Percentiles rank a stretch among this genome's conserved stretches.
These are phyloP conservation scores for Aricia artaxerxes DNA, from an alignment of 2,888 invertebrate genomes.

Conservation along the genomic window DNA sequence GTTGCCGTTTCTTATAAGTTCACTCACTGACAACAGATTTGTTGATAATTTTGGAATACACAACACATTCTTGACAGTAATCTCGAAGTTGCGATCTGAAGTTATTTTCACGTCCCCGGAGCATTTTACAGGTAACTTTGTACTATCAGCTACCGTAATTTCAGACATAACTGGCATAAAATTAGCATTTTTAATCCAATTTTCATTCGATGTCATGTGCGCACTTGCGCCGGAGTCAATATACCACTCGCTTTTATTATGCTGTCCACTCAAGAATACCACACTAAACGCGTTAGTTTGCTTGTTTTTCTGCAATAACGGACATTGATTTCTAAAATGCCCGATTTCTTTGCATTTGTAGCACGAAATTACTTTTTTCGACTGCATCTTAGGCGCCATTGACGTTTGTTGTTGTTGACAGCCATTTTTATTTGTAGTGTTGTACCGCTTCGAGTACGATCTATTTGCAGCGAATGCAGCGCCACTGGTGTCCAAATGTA, in stretches of 20 bases:
- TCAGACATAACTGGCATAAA: too few species aligned
- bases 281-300: slow-evolving; percentile 39
- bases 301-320: background rate
- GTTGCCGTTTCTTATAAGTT: too few species aligned
- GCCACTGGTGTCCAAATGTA: slow-evolving; percentile 28
- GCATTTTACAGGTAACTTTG: too few species aligned
- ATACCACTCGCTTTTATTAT: slow-evolving; percentile 38
- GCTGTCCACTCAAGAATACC: slow-evolving; percentile 39
- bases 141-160: too few species aligned
- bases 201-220: slow-evolving; percentile 27
- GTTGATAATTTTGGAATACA: too few species aligned
- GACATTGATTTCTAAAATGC: slow-evolving; percentile 36
- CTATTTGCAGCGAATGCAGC: slow-evolving; percentile 22
- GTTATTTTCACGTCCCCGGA: too few species aligned
- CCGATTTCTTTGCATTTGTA: slow-evolving; percentile 38
- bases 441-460: slow-evolving; percentile 10
- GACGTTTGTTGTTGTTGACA: slow-evolving; percentile 14
- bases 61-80: too few species aligned
- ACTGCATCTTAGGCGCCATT: background rate
- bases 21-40: too few species aligned
- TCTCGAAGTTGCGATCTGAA: too few species aligned
- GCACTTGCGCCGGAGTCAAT: slow-evolving; percentile 39
- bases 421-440: background rate
- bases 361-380: slow-evolving; percentile 30
- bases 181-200: slow-evolving; percentile 32